Percentiles rank a stretch among this genome's conserved stretches.
phyloP scores from a whole-genome alignment of 2,888 invertebrate species.

The Graphium colonna region DNA sequence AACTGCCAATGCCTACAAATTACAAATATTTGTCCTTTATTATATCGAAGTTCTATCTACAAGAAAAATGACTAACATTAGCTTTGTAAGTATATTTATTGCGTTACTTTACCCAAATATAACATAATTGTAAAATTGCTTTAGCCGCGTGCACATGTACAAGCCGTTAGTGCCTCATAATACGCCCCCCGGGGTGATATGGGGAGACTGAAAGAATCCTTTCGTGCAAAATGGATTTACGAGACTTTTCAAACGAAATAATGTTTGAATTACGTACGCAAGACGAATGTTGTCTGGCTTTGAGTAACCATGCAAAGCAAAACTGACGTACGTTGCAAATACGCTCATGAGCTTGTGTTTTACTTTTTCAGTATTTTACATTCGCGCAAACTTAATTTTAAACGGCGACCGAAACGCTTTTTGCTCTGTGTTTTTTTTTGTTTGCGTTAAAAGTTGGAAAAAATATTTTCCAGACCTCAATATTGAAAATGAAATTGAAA shows the following conservation, averaged over 20 bases:
- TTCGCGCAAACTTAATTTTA: constrained; percentile 6
- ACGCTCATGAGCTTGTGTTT: constrained; percentile 6
- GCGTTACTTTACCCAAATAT: background rate
- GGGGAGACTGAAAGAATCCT: constrained; percentile 46
- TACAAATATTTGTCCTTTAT: no score
- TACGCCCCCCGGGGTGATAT: constrained; percentile 41
- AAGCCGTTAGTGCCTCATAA: constrained; percentile 24
- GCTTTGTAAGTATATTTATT: no score
- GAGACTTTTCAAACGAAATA: constrained; percentile 67
- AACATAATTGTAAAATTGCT: constrained; percentile 1
- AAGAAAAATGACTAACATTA: no score
- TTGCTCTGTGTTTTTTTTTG: background rate
- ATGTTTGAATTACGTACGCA: constrained; percentile 65
- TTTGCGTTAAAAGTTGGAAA: background rate
- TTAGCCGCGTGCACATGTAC: background rate
- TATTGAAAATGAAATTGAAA: background rate
- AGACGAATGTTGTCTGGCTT: constrained; percentile 61
- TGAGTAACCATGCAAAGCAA: constrained; percentile 34
- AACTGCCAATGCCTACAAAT: no score
- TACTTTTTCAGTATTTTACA: background rate
- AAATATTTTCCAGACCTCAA: background rate
- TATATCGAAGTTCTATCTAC: no score
- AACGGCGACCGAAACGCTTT: background rate
- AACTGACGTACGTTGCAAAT: constrained; percentile 28
- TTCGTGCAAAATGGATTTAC: constrained; percentile 68